Evolutionary conservation across 1,140 invertebrate species (phyloP).

Genomic region (Plutomurus gul): DNA sequence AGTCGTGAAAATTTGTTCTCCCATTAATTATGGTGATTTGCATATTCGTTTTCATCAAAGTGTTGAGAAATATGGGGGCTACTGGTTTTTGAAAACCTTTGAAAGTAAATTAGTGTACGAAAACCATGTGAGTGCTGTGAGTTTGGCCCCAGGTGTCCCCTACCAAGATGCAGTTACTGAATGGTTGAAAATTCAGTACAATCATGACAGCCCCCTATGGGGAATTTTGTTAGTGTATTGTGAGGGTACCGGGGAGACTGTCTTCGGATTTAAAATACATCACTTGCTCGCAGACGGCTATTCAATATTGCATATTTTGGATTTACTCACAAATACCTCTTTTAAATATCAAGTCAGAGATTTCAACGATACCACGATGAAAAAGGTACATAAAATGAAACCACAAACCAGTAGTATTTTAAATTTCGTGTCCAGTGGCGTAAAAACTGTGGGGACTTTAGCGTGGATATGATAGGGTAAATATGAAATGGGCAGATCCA

Average conservation of each 20-base stretch:
- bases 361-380: neutral
- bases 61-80: neutral
- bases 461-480: too few species aligned
- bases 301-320: slow-evolving; percentile 21
- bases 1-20: neutral
- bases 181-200: neutral
- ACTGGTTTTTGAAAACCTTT: neutral
- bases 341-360: slow-evolving; percentile 40
- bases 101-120: neutral
- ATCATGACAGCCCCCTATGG: neutral
- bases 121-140: neutral
- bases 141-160: neutral
- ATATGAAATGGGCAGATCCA: too few species aligned
- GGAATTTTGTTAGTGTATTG: neutral
- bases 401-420: too few species aligned
- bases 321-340: slow-evolving; percentile 7
- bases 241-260: neutral
- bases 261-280: slow-evolving; percentile 43
- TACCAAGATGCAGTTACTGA: neutral
- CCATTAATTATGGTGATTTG: neutral
- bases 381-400: too few species aligned
- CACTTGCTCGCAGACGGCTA: slow-evolving; percentile 43
- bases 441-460: too few species aligned
- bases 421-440: too few species aligned
- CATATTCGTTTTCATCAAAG: neutral